Conservation (phyloP, 2,113 vertebrate species). For the Bagarius yarrelli region DNA sequence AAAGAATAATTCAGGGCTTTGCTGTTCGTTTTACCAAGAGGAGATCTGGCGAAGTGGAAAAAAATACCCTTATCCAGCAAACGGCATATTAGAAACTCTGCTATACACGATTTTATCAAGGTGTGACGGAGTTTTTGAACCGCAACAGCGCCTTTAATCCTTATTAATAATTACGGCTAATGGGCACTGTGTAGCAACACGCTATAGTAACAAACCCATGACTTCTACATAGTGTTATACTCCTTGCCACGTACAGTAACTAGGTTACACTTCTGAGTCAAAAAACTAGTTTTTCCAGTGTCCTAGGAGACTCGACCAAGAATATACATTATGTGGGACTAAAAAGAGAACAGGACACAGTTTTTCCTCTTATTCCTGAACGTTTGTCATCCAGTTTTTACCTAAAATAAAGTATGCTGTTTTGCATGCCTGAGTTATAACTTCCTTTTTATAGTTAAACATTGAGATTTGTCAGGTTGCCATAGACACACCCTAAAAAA, state of each 20-base stretch:
- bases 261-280: not conserved
- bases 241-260: not conserved
- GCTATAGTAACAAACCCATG: not conserved
- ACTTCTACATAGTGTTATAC: not conserved
- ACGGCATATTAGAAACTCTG: not conserved
- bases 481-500: too few species aligned
- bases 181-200: not conserved
- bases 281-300: not conserved
- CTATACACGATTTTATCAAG: not conserved
- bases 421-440: too few species aligned
- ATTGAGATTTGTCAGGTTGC: too few species aligned
- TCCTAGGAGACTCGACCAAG: too few species aligned
- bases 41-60: not conserved
- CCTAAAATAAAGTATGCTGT: too few species aligned
- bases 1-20: conserved; percentile 4
- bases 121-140: not conserved
- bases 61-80: too few species aligned
- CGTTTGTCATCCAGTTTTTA: too few species aligned
- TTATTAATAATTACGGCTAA: not conserved
- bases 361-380: too few species aligned
- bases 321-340: too few species aligned
- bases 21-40: not conserved
- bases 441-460: too few species aligned
- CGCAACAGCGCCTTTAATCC: not conserved
- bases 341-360: too few species aligned